Evolutionary conservation across 2,113 vertebrate genomes (phyloP).

Genomic region (Antechinus stuartii): DNA sequence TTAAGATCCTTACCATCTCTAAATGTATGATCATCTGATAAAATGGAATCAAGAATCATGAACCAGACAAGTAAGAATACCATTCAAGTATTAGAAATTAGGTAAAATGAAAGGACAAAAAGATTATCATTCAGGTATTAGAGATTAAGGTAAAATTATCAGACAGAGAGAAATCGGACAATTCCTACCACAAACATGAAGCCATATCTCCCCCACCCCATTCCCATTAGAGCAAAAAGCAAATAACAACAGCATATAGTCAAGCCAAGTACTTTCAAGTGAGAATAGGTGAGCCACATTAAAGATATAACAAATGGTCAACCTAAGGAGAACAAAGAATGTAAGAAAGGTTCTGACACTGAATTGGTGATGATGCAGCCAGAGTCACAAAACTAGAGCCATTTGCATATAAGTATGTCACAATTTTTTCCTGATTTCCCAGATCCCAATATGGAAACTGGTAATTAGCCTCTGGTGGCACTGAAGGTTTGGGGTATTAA

Average conservation of each 20-base stretch:
- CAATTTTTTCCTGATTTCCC: neutral
- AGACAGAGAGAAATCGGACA: neutral
- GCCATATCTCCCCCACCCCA: neutral
- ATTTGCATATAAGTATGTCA: slow-evolving; percentile 50
- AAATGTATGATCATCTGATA: neutral
- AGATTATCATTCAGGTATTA: neutral
- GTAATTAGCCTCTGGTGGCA: slow-evolving; percentile 33
- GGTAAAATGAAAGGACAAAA: too few relatives aligned
- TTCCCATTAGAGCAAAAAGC: neutral
- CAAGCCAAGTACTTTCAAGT: neutral
- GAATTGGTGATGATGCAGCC: neutral
- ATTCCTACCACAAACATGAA: neutral
- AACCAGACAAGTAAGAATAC: neutral
- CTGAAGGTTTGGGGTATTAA: slow-evolving; percentile 37
- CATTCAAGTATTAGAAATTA: too few relatives aligned
- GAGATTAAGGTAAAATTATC: neutral
- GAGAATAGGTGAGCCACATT: neutral
- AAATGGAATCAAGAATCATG: neutral
- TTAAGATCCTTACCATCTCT: neutral
- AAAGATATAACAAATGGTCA: neutral
- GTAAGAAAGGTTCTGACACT: neutral
- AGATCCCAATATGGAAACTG: slow-evolving; percentile 8
- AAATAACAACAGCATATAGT: neutral
- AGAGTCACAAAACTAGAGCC: neutral
- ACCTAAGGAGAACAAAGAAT: neutral